A percentile compares a stretch with the other conserved stretches of the same genome.
Conservation (phyloP, 2,113 vertebrate species). For the Spea multiplicata region DNA sequence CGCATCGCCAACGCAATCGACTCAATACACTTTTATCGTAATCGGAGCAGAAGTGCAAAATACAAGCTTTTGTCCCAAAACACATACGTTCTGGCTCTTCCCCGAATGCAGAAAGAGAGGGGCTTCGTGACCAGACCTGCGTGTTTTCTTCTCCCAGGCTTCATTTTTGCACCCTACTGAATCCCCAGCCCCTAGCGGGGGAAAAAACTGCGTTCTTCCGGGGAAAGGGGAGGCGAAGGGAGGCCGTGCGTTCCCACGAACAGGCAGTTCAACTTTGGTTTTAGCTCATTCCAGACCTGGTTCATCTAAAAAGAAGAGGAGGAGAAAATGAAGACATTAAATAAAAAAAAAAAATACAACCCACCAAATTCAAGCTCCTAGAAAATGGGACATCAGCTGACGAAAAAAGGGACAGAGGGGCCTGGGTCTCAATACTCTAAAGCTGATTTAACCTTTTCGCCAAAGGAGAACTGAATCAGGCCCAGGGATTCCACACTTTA, state of each 20-base stretch:
- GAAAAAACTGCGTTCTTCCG: slow-evolving; percentile 64
- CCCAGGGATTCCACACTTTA: no score
- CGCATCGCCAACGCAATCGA: no score
- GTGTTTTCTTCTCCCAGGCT: neutral
- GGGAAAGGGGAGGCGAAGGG: slow-evolving; percentile 62
- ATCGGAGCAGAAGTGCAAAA: neutral
- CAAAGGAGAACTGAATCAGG: no score
- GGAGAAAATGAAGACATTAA: neutral
- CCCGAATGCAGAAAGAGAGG: neutral
- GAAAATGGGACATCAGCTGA: no score
- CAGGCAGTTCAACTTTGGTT: slow-evolving; percentile 86
- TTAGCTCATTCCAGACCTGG: slow-evolving; percentile 90
- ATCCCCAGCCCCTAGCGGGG: slow-evolving; percentile 57
- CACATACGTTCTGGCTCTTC: neutral
- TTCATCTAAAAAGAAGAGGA: slow-evolving; percentile 80
- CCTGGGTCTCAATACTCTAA: no score
- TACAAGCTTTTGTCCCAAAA: neutral
- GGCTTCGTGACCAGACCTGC: neutral
- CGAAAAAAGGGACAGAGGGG: no score
- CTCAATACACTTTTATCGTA: neutral
- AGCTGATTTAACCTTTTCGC: no score
- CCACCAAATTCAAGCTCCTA: no score
- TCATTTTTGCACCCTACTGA: neutral
- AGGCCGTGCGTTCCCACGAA: slow-evolving; percentile 70
- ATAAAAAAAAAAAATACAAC: no score